A percentile compares a stretch with the other conserved stretches of the same genome.
These are phyloP conservation scores for Rhogogaster chlorosoma DNA, from an alignment of 2,888 invertebrate genomes.

Conservation along the genomic window DNA sequence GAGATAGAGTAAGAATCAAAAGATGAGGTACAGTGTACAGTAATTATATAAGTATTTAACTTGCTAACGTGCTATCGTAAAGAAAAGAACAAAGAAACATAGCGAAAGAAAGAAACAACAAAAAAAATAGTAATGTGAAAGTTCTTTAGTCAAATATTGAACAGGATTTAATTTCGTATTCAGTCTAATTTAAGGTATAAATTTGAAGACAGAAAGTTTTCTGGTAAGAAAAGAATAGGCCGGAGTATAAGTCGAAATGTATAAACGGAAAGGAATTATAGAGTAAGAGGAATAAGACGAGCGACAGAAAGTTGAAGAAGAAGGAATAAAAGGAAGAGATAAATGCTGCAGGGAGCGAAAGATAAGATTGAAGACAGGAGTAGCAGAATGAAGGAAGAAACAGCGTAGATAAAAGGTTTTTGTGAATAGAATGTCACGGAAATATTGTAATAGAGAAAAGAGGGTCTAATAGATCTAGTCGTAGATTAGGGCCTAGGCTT, in stretches of 20 bases:
- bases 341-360: not conserved
- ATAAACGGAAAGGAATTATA: not conserved
- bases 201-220: not conserved
- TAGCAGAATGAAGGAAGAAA: conserved; percentile 1
- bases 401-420: not conserved
- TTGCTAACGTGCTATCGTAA: not conserved
- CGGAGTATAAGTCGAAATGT: not conserved
- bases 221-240: not conserved
- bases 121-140: not conserved
- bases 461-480: not conserved
- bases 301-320: conserved; percentile 36
- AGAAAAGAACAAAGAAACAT: conserved; percentile 33
- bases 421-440: not conserved
- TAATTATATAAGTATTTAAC: conserved; percentile 8
- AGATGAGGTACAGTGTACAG: conserved; percentile 54
- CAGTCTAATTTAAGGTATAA: not conserved
- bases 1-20: conserved; percentile 53
- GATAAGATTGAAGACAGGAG: conserved; percentile 4
- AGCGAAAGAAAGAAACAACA: not conserved
- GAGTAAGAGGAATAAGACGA: conserved; percentile 29
- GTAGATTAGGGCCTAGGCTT: not conserved
- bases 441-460: conserved; percentile 24
- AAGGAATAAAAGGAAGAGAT: conserved; percentile 6
- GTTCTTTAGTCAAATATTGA: not conserved
- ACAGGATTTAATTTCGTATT: not conserved